phyloP scores from a whole-genome alignment of 2,888 invertebrate species.

The Eupithecia dodoneata region DNA sequence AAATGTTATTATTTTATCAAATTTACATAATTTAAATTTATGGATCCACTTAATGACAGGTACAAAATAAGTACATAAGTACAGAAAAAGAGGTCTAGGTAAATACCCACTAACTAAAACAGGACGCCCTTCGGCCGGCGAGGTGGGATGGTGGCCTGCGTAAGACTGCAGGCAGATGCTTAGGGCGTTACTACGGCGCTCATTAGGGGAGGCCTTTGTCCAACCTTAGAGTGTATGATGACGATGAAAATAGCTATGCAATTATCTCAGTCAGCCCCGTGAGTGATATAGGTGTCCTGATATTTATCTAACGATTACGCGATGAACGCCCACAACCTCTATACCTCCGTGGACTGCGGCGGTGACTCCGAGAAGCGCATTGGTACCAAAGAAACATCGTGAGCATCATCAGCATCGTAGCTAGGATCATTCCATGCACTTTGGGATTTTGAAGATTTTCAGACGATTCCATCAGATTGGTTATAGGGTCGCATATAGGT shows the following conservation, averaged over 20 bases:
- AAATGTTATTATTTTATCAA: background rate
- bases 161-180: background rate
- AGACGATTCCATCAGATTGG: background rate
- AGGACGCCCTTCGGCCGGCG: background rate
- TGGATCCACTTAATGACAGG: background rate
- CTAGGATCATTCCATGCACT: slow-evolving; percentile 56
- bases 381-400: slow-evolving; percentile 60
- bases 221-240: background rate
- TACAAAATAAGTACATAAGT: background rate
- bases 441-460: slow-evolving; percentile 50
- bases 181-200: background rate
- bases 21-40: background rate
- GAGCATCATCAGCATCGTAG: slow-evolving; percentile 56
- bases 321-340: background rate
- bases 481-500: background rate
- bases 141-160: background rate
- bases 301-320: background rate
- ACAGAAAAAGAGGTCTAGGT: background rate
- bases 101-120: background rate
- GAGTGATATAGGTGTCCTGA: background rate
- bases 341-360: background rate
- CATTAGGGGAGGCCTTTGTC: background rate
- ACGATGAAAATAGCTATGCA: background rate
- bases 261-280: background rate
- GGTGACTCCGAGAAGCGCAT: slow-evolving; percentile 41